Base-by-base conservation (phyloP, 2,888 invertebrate species). In the Cheilosia variabilis region DNA sequence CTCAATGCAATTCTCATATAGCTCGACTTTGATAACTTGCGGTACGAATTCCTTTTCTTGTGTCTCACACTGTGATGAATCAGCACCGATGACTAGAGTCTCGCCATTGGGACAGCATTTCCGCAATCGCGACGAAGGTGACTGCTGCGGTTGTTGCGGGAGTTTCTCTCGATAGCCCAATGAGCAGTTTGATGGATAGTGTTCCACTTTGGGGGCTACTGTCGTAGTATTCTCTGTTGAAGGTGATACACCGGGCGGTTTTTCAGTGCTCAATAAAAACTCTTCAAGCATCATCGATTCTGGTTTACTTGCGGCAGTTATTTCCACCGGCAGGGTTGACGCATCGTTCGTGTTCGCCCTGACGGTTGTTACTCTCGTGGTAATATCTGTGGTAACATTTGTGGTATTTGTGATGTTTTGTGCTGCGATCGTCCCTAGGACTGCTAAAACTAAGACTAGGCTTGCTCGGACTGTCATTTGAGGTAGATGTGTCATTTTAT, bases 41-140 rank as follows among this genome's bases (percentile, higher is more conserved):
- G 91, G 89, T 13, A 88, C 58, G 57, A 89, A 89, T 2, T 34
- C 34, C 3, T 17, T 50, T 0, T 7, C 22, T 15, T 73, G 71
- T n/a, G 69, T 68, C 2, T 71, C 75, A 55, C 88, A 88, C n/a
- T 60, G 17, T 6, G 47, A 63, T 7, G 57, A 89, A 50, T 90
- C 89, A 3, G 89, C 88, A 79, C 89, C 89, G 52, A 90, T 87
- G 37, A 89, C 88, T 55, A 91, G 87, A 72, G 90, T 91, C 84
- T 91, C 91, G 57, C 91, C 91, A 34, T 89, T 86, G 13, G 92
- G 90, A 83, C 92, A 92, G 66, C 92, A 92, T 89, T 92, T 92
- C 79, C 93, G 93, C 89, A 93, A 90, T 89, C 93, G 93, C 90
- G 94, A 90, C 4, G 83, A 78, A 7, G 88, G 65, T n/a, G 87